Evolutionary conservation across 2,113 vertebrate genomes (phyloP), one percentile per base, ranked within the genome.

Genomic region (Equus przewalskii): DNA sequence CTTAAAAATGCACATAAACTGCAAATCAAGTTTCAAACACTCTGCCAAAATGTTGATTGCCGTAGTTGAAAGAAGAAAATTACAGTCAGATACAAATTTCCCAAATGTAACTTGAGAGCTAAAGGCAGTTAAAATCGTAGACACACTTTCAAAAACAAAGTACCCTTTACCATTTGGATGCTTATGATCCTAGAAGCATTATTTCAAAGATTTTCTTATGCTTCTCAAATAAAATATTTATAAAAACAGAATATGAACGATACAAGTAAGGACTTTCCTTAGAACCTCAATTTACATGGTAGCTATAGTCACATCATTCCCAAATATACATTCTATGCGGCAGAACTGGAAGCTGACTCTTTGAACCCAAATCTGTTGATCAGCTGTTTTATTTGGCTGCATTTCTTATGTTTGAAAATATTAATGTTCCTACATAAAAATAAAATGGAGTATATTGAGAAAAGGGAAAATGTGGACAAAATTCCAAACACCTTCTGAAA

Each of bases 181-280:
- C 11, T 80, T 82, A 28, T 28, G 82, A 83, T 80, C 22, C 3
- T 56, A 87, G 30, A 56, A 82, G n/a, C 2, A 24, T 58, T 65
- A 79, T 46, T 88, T 83, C 49, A 73, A 49, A 86, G 28, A 82
- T 92, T 89, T 95, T 95, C 72, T 56, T 90, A 14, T 73, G 8
- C 3, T 90, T 67, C 49, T 91, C 80, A 90, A 82, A 46, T 82
- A 83, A 88, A 86, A 78, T 96, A 81, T 85, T 94, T 89, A 86
- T 36, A 97, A 89, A 97, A 97, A 62, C 36, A 79, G 60, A 95
- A 88, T 3, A 83, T 72, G n/a, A 82, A 30, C 79, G 28, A 86
- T 72, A 78, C 33, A 87, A 69, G 72, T 76, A 62, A 5, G 19
- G n/a, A 82, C 56, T 86, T 86, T 67, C 58, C 24, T 89, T 83